Percentiles rank a stretch among this genome's conserved stretches.
Evolutionary conservation across 1,140 invertebrate genomes (phyloP).

Genomic region (Drosophila burlai): DNA sequence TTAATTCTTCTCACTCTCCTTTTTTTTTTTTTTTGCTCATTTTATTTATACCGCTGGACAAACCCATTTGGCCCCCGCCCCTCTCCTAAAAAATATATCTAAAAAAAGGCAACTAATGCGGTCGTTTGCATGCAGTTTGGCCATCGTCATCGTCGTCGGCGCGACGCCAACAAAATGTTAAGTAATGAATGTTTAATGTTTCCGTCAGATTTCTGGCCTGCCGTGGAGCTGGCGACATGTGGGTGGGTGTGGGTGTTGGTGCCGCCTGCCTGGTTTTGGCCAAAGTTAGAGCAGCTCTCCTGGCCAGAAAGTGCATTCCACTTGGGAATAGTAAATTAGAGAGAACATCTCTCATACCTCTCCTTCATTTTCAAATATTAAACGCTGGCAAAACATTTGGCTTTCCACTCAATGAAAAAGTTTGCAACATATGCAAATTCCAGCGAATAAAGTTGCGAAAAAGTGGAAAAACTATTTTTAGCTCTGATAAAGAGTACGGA

Average conservation of each 20-base stretch:
- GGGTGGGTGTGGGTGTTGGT: constrained; percentile 37
- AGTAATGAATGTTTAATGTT: constrained; percentile 82
- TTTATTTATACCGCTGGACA: constrained; percentile 32
- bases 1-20: neutral
- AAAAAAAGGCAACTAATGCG: constrained; percentile 50
- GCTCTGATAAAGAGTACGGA: constrained; percentile 38
- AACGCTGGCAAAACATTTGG: constrained; percentile 21
- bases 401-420: constrained; percentile 30
- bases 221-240: constrained; percentile 23
- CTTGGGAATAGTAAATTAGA: constrained; percentile 21
- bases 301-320: constrained; percentile 19
- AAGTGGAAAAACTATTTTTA: constrained; percentile 42
- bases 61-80: constrained; percentile 1
- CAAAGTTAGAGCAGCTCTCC: constrained; percentile 2
- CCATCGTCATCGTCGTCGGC: constrained; percentile 31
- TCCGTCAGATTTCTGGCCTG: constrained; percentile 50
- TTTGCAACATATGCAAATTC: constrained; percentile 36
- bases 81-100: neutral
- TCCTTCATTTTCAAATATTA: constrained; percentile 11
- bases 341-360: constrained; percentile 4
- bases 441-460: constrained; percentile 27
- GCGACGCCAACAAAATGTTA: constrained; percentile 66
- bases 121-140: constrained; percentile 74
- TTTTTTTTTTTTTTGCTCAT: neutral
- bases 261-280: neutral